Evolutionary conservation across 2,113 vertebrate genomes (phyloP).

Genomic region (Orthonyx spaldingii): DNA sequence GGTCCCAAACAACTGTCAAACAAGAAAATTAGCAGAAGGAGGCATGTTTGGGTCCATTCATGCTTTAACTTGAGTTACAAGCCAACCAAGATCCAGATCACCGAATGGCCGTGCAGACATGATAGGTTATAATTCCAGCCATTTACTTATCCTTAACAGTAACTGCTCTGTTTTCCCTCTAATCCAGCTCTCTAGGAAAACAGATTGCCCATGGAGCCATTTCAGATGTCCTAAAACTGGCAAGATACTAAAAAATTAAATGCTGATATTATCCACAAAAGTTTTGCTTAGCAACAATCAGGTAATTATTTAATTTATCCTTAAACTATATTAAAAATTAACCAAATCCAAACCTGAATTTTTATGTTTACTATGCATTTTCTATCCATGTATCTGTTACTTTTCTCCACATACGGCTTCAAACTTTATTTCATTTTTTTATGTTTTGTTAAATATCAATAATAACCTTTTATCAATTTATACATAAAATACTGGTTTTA

Average conservation of each 20-base stretch:
- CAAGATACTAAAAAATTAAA: neutral
- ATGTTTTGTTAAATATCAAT: neutral
- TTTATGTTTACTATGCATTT: neutral
- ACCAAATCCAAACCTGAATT: neutral
- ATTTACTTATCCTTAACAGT: neutral
- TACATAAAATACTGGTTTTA: neutral
- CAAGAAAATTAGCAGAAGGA: neutral
- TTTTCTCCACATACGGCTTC: neutral
- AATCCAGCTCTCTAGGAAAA: neutral
- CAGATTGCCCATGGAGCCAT: neutral
- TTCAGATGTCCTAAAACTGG: neutral
- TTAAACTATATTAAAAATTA: neutral
- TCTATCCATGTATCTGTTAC: neutral
- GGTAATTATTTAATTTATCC: neutral
- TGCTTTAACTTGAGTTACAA: neutral
- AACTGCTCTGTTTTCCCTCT: neutral
- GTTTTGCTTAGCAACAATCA: neutral
- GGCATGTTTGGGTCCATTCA: neutral
- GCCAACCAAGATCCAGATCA: neutral
- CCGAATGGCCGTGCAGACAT: neutral
- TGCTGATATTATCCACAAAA: neutral
- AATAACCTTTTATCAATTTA: neutral
- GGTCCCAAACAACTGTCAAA: neutral
- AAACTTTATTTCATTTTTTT: neutral
- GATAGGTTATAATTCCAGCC: neutral